Base-by-base conservation (phyloP, 2,888 invertebrate species). In the Plebejus anna region DNA sequence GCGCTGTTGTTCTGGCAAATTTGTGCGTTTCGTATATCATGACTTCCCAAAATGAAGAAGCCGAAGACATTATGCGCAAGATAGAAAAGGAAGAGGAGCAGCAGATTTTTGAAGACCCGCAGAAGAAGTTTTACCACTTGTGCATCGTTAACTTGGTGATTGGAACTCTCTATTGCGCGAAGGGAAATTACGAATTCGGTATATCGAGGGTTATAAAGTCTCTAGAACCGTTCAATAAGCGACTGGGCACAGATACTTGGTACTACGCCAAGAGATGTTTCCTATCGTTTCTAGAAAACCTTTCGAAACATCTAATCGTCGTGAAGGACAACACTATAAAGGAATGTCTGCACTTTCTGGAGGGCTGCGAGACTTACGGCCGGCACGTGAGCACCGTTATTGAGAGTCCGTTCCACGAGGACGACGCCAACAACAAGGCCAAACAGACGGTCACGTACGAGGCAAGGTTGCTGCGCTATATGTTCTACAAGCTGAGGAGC, bases 101-200 rank as follows among this genome's bases (percentile, higher is more conserved):
- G 79, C 95, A 98, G 83, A 96, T 97, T 78, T 97, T 97, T 84
- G 98, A 98, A 85, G 98, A 98, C 82, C 98, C 98, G 0, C 98
- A 98, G 73, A 97, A 97, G 88, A 99, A 99, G 89, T 96, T 97
- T 81, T 98, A 97, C 90, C 99, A 99, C 87, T 94, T 99, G 76
- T 99, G 99, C 87, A 99, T 99, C 80, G 99, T 99, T 3, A 99
- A 99, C 90, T 95, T 99, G 76, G 99, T 99, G 0, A 99, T 99
- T 80, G 99, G 99, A 16, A 99, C 99, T 0, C 91, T 99, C 59
- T 99, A 99, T 88, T 99, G 99, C 87, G 98, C 99, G 2, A 99
- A 99, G 90, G 99, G 99, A 0, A 99, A 99, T 90, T 99, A 98
- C 84, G 99, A 99, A 89, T 99, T 99, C 90, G 99, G 99, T 1